Base-by-base conservation (phyloP, 2,888 invertebrate species). In the Agrenia bidenticulata region DNA sequence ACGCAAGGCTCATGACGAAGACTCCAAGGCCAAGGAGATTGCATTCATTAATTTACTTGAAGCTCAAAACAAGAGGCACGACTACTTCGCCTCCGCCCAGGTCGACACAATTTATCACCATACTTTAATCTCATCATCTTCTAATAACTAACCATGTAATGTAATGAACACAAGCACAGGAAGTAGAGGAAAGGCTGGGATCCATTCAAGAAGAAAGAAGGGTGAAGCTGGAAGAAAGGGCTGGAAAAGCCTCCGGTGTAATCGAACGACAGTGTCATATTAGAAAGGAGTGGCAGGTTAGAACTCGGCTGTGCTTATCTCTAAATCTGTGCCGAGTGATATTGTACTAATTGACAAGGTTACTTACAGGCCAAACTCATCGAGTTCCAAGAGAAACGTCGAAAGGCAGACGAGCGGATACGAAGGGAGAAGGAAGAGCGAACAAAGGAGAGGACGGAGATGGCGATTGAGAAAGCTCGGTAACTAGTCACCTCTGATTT, bases 11-110 rank as follows among this genome's bases (percentile, higher is more conserved):
- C 96, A 96, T 78, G 97, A 98, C 77, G 98, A 98, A 79, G 97
- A 98, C 76, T 93, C 94, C 66, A 97, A 97, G 79, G 85, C 94
- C 2, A 90, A 93, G 71, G 98, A 99, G 83, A 97, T 98, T 61
- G 95, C 95, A 15, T 98, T 98, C 79, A 98, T 98, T 66, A 98
- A 96, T 79, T 92, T 92, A 76, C 82, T 98, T 49, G 95, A 96
- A 78, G 95, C 94, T 0, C 94, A 95, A 81, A 95, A 97, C 79
- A 89, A 94, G 77, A 83, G 93, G 0, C 89, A 94, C 78, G 97
- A 97, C 80, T 89, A 96, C 77, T 83, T 94, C 78, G 90, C 90
- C 59, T 86, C 89, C 50, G 89, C 89, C 73, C 88, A 90, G 75
- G 88, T 90, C 67, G 4, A 32, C 11, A n/a, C n/a, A n/a, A n/a